Base-by-base conservation (phyloP, 2,797 vertebrate species). In the Sebastes goodei region DNA sequence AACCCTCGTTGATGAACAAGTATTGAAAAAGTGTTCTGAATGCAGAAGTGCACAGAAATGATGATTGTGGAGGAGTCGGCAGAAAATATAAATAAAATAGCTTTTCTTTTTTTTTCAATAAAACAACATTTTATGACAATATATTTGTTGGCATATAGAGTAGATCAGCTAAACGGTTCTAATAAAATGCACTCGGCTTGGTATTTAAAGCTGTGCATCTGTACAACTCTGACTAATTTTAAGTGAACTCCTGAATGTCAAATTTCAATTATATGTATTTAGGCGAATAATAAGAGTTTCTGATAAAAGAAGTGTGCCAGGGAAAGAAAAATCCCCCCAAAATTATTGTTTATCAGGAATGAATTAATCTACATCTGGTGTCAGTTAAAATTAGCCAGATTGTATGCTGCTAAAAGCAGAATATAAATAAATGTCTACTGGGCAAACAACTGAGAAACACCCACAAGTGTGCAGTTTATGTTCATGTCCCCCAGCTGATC, bases 371-470 rank as follows among this genome's bases (percentile, higher is more conserved):
- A 68, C 25, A 33, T 69, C 25, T 32, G 3, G 20, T 72, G 35
- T 59, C 17, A 63, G 64, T 4, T n/a, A 21, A 25, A n/a, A 2
- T 52, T 55, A 46, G 20, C 33, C 55, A 42, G 25, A 49, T 21
- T 70, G 52, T 21, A 23, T 66, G 42, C 52, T 68, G 62, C 17
- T 42, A 66, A 66, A 75, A 30, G 20, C 11, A 35, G 11, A 65
- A 78, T 42, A 42, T 42, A 71, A 25, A 70, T 12, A 21, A 69
- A 55, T 57, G 11, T 67, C 33, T 74, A 66, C 72, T 38, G 21
- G 63, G 53, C 25, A 79, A 76, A 82, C 17, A 74, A 65, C 56
- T 57, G 21, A 71, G 59, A 83, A 86, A 74, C 53, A 55, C 61
- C 62, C 23, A 76, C 62, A 32, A 67, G 32, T 72, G 53, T 53